Conservation (phyloP, 2,797 vertebrate genomes). For the Cryptoprocta ferox region DNA sequence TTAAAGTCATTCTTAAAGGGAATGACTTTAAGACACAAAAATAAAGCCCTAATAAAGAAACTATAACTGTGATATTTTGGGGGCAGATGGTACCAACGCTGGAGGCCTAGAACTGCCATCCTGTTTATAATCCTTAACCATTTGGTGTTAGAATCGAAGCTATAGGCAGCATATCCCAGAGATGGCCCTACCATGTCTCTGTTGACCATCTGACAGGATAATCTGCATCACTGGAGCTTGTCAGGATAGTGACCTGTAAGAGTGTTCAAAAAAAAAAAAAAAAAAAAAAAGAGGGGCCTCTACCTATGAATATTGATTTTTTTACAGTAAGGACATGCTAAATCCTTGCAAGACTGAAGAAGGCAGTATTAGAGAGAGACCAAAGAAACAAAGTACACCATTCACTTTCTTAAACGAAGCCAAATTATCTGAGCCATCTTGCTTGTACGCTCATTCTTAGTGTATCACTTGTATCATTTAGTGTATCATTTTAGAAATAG, state of each 20-base stretch:
- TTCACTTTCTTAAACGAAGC: slow-evolving; percentile 32
- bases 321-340: slow-evolving; percentile 15
- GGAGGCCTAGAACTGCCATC: background rate
- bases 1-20: background rate
- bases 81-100: background rate
- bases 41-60: background rate
- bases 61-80: background rate
- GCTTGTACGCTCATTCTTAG: background rate
- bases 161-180: background rate
- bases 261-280: background rate
- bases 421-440: background rate
- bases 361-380: background rate
- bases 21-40: slow-evolving; percentile 1
- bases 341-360: background rate
- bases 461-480: background rate
- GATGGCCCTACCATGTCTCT: background rate
- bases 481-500: slow-evolving; percentile 47
- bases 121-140: background rate
- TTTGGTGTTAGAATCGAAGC: background rate
- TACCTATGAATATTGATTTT: background rate
- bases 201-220: background rate
- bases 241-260: background rate
- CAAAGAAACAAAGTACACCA: background rate
- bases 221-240: background rate
- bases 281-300: background rate